Conservation (phyloP, 2,113 vertebrate genomes). For the Corvus cornix region DNA sequence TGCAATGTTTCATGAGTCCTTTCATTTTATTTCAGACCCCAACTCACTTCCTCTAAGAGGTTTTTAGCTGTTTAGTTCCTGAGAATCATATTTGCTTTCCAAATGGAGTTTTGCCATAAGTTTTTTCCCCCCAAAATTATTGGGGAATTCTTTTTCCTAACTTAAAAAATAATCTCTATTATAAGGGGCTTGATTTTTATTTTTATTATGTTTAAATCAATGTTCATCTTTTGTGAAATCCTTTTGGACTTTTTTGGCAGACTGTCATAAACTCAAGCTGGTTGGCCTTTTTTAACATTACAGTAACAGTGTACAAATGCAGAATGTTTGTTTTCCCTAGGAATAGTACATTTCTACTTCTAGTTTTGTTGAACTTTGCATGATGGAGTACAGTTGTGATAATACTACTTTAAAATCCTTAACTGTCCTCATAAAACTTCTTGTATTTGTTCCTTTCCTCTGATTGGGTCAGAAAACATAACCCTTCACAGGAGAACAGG, state of each 20-base stretch:
- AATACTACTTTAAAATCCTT: not conserved
- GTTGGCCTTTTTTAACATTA: not conserved
- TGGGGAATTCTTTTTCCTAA: not conserved
- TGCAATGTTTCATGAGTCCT: not conserved
- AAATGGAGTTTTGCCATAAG: not conserved
- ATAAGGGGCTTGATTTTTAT: not conserved
- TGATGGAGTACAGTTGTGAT: not conserved
- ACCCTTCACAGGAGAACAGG: not conserved
- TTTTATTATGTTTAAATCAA: not conserved
- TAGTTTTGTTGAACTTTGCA: not conserved
- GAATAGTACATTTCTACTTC: not conserved
- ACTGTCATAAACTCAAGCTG: not conserved
- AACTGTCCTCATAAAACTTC: not conserved
- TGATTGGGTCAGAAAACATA: not conserved
- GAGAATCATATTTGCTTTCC: not conserved
- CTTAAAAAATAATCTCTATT: not conserved
- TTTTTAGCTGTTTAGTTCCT: not conserved
- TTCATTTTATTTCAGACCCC: not conserved
- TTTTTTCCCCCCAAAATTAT: not conserved
- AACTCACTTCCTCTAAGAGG: not conserved
- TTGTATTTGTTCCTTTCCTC: not conserved
- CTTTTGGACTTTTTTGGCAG: not conserved
- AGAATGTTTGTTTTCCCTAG: not conserved
- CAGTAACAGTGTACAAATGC: not conserved
- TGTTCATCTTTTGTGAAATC: not conserved